These are phyloP conservation scores for Eublepharis macularius DNA, from an alignment of 2,113 vertebrate genomes.

Conservation along the genomic window DNA sequence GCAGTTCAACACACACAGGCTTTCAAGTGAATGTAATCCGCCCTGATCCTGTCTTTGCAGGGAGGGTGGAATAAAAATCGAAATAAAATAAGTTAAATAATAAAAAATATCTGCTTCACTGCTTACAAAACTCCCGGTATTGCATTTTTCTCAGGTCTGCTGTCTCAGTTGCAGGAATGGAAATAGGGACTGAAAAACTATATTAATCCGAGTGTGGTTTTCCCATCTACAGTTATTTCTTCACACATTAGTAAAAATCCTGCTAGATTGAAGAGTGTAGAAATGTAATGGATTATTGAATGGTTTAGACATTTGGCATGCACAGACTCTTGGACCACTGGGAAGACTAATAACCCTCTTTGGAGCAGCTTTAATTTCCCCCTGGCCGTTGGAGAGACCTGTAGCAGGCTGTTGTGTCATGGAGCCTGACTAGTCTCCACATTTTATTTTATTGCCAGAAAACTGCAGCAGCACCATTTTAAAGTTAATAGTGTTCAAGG, in stretches of 20 bases:
- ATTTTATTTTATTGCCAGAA: slow-evolving; percentile 20
- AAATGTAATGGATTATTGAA: slow-evolving; percentile 40
- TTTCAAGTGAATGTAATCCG: not conserved
- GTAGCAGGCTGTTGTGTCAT: slow-evolving; percentile 11
- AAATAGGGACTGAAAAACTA: not conserved
- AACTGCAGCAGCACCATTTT: not conserved
- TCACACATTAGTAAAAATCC: slow-evolving; percentile 26
- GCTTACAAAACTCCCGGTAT: not conserved
- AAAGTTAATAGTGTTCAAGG: slow-evolving; percentile 14
- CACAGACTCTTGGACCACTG: not conserved
- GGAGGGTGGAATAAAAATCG: too few relatives aligned
- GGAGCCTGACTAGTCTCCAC: not conserved
- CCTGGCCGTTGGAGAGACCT: not conserved
- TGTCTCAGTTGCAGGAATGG: not conserved
- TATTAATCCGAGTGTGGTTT: not conserved
- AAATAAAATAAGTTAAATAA: too few relatives aligned
- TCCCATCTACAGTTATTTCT: not conserved
- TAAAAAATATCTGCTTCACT: not conserved
- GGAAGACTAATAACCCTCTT: slow-evolving; percentile 51
- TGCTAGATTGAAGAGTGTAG: slow-evolving; percentile 41
- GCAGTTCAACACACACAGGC: not conserved
- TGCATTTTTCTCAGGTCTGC: not conserved
- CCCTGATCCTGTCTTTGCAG: too few relatives aligned
- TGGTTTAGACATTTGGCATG: slow-evolving; percentile 54
- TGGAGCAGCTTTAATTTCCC: slow-evolving; percentile 35